Evolutionary conservation across 2,797 vertebrate genomes (phyloP).

Genomic region (Sphenopsis melanotis): DNA sequence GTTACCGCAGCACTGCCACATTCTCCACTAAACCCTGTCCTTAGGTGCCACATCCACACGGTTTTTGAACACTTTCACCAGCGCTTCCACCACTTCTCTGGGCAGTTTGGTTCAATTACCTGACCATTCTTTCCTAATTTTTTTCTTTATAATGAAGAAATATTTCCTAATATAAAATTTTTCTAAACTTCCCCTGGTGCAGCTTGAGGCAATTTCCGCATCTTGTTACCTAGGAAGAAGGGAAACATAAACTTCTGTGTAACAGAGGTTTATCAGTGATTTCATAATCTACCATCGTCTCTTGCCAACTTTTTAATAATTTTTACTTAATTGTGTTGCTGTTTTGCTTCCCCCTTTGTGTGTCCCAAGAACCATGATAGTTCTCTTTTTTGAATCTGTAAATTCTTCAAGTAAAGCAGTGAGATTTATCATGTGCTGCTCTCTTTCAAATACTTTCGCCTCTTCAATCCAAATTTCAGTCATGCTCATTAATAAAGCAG

Average conservation of each 20-base stretch:
- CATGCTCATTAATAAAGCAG: not conserved
- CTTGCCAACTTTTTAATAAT: not conserved
- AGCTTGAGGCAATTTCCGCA: not conserved
- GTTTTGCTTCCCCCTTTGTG: not conserved
- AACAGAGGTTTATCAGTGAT: not conserved
- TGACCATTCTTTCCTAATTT: not conserved
- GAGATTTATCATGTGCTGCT: not conserved
- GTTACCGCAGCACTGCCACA: accelerated
- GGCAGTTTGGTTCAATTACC: not conserved
- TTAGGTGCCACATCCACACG: accelerated
- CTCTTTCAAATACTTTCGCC: not conserved
- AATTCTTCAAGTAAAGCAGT: not conserved
- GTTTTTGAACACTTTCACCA: not conserved
- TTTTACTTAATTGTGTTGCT: not conserved
- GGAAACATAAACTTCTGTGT: not conserved
- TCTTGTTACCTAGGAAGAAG: not conserved
- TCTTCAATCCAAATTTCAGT: not conserved
- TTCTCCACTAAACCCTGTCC: not conserved
- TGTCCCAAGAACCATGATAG: not conserved
- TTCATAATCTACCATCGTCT: not conserved
- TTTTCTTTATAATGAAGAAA: not conserved
- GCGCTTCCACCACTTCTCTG: not conserved
- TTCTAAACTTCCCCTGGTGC: not conserved
- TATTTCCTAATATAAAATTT: not conserved
- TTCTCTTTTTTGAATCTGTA: not conserved